Evolutionary conservation across 2,888 invertebrate species (phyloP), one percentile per base, ranked within the genome.

Genomic region (Acanthacorydalis orientalis): DNA sequence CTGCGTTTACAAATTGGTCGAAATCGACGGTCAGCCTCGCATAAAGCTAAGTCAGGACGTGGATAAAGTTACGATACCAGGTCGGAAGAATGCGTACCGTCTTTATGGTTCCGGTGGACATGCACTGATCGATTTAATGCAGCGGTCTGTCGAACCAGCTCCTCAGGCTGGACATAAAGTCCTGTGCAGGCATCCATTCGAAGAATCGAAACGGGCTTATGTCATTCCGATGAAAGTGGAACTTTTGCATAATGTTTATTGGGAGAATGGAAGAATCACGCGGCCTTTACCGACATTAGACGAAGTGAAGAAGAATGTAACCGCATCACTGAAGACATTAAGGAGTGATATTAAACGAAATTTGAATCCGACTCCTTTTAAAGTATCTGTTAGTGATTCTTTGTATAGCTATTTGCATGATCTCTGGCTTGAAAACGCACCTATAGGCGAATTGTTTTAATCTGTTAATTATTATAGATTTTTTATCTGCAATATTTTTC

Each of bases 31-130:
- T 0, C 78, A 81, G 54, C 89, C 97, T 1, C 77, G 95, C 51
- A 96, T 98, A 48, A 98, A 98, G 64, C 70, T 98, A 16, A 95
- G 93, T 62, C 93, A 96, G 65, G 96, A 97, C 64, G 90, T 96
- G 12, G 89, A 85, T 48, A 98, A 98, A 72, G 89, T 97, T 11
- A 95, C 96, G 2, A 92, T 98, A 75, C 97, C 97, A 1, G 96
- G 96, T 1, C 79, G 81, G 56, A 98, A 97, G 67, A 79, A 82
- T 63, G 89, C 84, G 50, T 80, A 78, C 59, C 66, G 80, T 58
- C 64, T 85, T 44, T 85, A 79, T 54, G 82, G 84, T 31, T 78
- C 79, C 11, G 83, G 83, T 59, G 87, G 86, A 0, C 85, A 89
- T 63, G 92, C 95, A 0, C 68, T 97, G 40, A 84, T 96, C 50